phyloP scores from a whole-genome alignment of 1,140 invertebrate genomes.

The Drosophila murphyi region DNA sequence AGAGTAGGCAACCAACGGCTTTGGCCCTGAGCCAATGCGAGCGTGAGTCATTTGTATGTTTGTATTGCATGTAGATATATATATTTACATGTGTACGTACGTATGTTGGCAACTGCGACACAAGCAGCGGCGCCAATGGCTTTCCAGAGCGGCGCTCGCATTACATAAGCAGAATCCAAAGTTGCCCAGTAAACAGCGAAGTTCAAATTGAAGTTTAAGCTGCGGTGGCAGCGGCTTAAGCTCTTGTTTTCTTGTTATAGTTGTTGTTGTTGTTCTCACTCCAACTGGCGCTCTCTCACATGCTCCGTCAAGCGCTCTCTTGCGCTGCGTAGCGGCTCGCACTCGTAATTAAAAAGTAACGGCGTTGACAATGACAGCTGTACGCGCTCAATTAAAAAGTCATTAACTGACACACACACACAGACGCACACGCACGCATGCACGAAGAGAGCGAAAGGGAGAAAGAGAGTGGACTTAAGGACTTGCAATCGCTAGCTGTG shows the following conservation, averaged over 20 bases:
- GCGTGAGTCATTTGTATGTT: conserved; percentile 50
- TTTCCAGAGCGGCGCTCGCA: conserved; percentile 43
- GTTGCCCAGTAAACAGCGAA: neutral
- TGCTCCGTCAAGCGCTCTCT: too few species aligned
- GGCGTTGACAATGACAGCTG: conserved; percentile 74
- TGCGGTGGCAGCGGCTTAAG: conserved; percentile 41
- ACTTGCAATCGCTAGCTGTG: conserved; percentile 49
- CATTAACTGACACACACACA: conserved; percentile 66
- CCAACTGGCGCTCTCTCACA: conserved; percentile 7
- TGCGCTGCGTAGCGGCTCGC: neutral
- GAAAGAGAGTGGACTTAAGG: conserved; percentile 38
- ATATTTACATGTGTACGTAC: neutral
- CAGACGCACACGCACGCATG: conserved; percentile 6
- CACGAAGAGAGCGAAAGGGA: conserved; percentile 17
- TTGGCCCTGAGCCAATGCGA: conserved; percentile 48
- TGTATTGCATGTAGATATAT: neutral
- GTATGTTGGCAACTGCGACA: conserved; percentile 26
- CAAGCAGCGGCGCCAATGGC: conserved; percentile 58
- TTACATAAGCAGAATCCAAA: conserved; percentile 60
- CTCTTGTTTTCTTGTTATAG: neutral
- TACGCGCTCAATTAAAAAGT: conserved; percentile 81
- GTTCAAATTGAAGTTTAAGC: conserved; percentile 22
- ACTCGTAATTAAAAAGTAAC: conserved; percentile 68
- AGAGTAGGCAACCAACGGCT: conserved; percentile 16
- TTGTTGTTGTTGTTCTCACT: conserved; percentile 17